These are phyloP conservation scores for Mormyrus iriodes DNA, from an alignment of 2,113 vertebrate species.

Conservation along the genomic window DNA sequence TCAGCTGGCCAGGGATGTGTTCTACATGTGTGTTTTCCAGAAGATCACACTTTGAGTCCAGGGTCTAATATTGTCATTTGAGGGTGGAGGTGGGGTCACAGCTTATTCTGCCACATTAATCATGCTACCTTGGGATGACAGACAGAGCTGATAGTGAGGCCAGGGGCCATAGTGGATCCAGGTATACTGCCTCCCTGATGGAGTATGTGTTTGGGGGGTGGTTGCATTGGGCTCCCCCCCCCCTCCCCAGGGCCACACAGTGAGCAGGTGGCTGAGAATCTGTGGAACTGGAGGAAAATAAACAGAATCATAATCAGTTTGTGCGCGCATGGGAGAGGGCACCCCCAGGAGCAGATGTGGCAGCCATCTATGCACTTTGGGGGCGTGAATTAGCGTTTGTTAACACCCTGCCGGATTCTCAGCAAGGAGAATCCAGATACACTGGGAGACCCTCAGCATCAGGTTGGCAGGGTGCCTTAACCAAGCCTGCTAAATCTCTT, in stretches of 20 bases:
- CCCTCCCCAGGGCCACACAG: not conserved
- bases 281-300: rapidly evolving
- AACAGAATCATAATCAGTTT: not conserved
- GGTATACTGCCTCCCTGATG: not conserved
- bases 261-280: slow-evolving; percentile 1
- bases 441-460: not conserved
- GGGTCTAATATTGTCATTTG: not conserved
- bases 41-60: not conserved
- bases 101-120: not conserved
- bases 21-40: not conserved
- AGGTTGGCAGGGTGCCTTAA: not conserved
- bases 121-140: not conserved
- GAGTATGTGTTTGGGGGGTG: not conserved
- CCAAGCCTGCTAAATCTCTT: not conserved
- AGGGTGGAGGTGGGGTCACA: not conserved
- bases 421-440: not conserved
- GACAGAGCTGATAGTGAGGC: not conserved
- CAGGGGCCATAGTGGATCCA: not conserved
- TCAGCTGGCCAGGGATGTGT: not conserved
- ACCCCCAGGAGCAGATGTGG: not conserved
- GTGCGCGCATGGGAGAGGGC: not conserved
- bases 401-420: not conserved
- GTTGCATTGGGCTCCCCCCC: not conserved
- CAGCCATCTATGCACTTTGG: not conserved
- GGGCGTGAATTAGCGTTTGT: not conserved